Evolutionary conservation across 1,140 invertebrate species (phyloP), one percentile per base, ranked within the genome.

Genomic region (Drosophila truncata): DNA sequence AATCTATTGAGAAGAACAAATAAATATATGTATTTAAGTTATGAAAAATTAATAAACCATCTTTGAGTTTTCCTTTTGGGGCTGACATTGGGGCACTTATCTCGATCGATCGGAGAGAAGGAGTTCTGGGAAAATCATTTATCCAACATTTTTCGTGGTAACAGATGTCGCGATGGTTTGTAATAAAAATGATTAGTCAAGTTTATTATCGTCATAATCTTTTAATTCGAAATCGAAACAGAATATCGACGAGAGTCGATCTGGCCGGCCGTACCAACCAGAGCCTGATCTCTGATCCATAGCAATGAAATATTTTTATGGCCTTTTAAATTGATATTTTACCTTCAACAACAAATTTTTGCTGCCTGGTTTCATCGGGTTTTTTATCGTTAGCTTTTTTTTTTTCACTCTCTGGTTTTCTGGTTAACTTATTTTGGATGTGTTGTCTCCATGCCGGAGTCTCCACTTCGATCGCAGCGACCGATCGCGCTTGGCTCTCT

Each of bases 141-240:
- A n/a, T 70, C 47, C 63, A n/a, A 70, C 63, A 79, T 55, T 60
- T 64, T 87, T 80, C 84, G 58, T 78, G 59, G 78, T 74, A 80
- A 82, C 82, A 82, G 72, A 66, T 79, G 71, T 44, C 64, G 46
- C 66, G 42, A 55, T 69, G 57, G 37, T 3, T 49, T 87, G 78
- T 85, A 90, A 90, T 90, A 90, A 91, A 90, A 91, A 90, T 90
- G 86, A 91, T 90, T 91, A 91, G 86, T 91, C 85, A 91, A 91
- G 82, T 85, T 91, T 88, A 90, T 85, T 90, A 90, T 90, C 85
- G 75, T 91, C 81, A 77, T 90, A 90, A 90, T 90, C 86, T 90
- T 82, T 90, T 85, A 90, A 90, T 90, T 90, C 47, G 86, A 90
- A 90, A 86, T 90, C 86, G 85, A 88, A 88, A 79, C 59, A 50